Evolutionary conservation across 1,140 invertebrate genomes (phyloP).

Genomic region (Aphelinus certus): DNA sequence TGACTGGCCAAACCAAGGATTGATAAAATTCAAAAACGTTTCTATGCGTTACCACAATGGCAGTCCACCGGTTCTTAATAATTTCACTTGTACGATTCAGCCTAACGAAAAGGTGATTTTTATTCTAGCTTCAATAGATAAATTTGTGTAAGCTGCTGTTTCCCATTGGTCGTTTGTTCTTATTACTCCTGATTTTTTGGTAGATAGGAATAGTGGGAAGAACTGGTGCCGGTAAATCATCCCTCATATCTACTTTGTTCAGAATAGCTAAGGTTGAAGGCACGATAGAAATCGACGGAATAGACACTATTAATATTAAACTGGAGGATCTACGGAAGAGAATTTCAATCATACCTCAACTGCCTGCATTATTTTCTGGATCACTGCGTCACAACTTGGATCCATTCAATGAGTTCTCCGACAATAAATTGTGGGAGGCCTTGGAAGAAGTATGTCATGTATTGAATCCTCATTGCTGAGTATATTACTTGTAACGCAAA

Average conservation of each 20-base stretch:
- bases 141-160: neutral
- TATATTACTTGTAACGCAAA: neutral
- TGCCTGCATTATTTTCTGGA: constrained; percentile 74
- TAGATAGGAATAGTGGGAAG: constrained; percentile 85
- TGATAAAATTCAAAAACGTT: constrained; percentile 69
- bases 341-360: constrained; percentile 78
- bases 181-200: neutral
- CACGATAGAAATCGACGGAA: constrained; percentile 72
- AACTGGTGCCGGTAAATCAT: constrained; percentile 92
- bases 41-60: constrained; percentile 67
- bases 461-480: neutral
- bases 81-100: constrained; percentile 66
- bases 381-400: constrained; percentile 72
- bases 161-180: too few relatives aligned
- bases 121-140: neutral
- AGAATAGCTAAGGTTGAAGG: constrained; percentile 72
- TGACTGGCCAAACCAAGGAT: constrained; percentile 77
- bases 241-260: constrained; percentile 84
- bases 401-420: constrained; percentile 69
- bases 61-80: constrained; percentile 68
- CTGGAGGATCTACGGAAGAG: constrained; percentile 71
- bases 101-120: constrained; percentile 62
- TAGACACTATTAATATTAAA: constrained; percentile 70
- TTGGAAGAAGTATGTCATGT: constrained; percentile 65
- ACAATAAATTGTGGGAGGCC: constrained; percentile 75